A percentile compares a stretch with the other conserved stretches of the same genome.
Conservation (phyloP, 35 echinoderm and acorn worm species). For the Heliocidaris erythrogramma region DNA sequence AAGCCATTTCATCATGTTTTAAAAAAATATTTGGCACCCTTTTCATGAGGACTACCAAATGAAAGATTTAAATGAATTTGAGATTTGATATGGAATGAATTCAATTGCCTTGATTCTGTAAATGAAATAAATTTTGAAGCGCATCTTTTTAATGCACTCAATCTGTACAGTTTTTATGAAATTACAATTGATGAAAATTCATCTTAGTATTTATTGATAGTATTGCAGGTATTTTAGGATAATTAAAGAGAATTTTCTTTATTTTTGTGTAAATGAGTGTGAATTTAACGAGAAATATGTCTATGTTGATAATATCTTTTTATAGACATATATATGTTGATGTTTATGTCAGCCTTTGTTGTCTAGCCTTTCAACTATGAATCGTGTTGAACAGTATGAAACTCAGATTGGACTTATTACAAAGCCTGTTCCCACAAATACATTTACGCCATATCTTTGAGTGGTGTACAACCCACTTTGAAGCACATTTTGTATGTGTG, state of each 20-base stretch:
- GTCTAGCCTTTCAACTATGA: not conserved
- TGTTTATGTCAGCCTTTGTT: not conserved
- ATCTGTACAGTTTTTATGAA: constrained; percentile 13
- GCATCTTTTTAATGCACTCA: not conserved
- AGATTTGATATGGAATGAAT: constrained; percentile 11
- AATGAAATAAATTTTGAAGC: constrained; percentile 6
- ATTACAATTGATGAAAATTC: not conserved
- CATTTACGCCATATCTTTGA: not conserved
- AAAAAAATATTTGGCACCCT: not conserved
- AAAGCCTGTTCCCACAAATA: not conserved
- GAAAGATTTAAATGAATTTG: not conserved
- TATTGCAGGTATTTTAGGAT: not conserved
- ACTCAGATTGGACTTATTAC: not conserved
- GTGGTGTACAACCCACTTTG: not conserved
- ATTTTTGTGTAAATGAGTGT: constrained; percentile 11
- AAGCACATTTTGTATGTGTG: no score
- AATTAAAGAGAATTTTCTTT: not conserved
- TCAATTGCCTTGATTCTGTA: constrained; percentile 11
- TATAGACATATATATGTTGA: not conserved
- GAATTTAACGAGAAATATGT: not conserved
- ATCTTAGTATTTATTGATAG: constrained; percentile 13
- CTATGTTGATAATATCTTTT: not conserved
- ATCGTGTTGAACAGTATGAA: not conserved
- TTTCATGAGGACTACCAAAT: not conserved
- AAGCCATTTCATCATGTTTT: not conserved